phyloP scores from a whole-genome alignment of 53 echinoderm and acorn worm genomes.

The Mesocentrotus franciscanus region DNA sequence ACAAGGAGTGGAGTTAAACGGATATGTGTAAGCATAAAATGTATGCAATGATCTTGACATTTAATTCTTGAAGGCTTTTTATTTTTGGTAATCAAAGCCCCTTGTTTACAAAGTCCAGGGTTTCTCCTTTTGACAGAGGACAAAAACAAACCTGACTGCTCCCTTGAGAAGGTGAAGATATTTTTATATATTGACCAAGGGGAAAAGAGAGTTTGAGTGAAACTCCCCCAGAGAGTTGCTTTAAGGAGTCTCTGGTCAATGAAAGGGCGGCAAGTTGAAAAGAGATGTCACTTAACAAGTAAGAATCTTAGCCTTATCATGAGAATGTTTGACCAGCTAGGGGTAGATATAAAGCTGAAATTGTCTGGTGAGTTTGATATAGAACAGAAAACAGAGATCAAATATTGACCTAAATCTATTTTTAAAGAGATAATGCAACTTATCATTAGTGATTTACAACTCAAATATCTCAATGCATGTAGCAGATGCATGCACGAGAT shows the following conservation, averaged over 20 bases:
- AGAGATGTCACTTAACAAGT: slow-evolving; percentile 15
- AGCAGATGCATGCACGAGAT: not conserved
- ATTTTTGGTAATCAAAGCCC: not conserved
- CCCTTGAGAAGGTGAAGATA: slow-evolving; percentile 29
- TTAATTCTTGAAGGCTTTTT: slow-evolving; percentile 14
- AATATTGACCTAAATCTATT: slow-evolving; percentile 12
- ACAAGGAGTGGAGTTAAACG: not conserved
- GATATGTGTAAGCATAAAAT: slow-evolving; percentile 5
- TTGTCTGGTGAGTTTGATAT: slow-evolving; percentile 13
- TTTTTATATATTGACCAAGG: slow-evolving; percentile 22
- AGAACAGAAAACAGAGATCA: slow-evolving; percentile 11
- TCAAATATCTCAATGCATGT: not conserved
- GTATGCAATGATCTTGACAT: slow-evolving; percentile 31
- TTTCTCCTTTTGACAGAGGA: not conserved
- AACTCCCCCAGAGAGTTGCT: slow-evolving; percentile 36
- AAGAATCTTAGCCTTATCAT: not conserved
- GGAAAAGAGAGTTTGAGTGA: slow-evolving; percentile 7
- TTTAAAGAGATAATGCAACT: not conserved
- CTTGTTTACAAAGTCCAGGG: slow-evolving; percentile 49
- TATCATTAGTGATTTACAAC: not conserved
- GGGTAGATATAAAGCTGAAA: not conserved
- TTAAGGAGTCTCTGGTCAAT: slow-evolving; percentile 41
- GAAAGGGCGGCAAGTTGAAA: slow-evolving; percentile 24
- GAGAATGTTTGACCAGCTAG: slow-evolving; percentile 1
- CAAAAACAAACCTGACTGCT: not conserved